Evolutionary conservation across 2,888 invertebrate species (phyloP), one percentile per base, ranked within the genome.

Genomic region (Loripinus fragilis): DNA sequence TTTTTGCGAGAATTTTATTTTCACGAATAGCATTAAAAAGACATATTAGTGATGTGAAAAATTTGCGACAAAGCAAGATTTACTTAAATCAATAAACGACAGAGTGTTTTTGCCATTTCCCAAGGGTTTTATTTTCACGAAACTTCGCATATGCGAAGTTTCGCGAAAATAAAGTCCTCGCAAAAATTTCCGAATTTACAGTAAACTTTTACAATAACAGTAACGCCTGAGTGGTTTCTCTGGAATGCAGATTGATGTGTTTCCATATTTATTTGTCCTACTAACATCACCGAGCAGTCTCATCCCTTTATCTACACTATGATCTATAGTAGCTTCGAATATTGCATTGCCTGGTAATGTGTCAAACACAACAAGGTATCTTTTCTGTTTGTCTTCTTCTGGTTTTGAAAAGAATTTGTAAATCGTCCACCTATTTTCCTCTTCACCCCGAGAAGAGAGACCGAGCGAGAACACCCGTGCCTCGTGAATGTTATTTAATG

Each of bases 361-460:
- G 41, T 85, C 81, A 38, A 88, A 76, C 0, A 80, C 69, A 2
- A 87, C 67, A n/a, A 85, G 74, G 33, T 33, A 60, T 2, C 23
- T 30, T 15, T 25, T 60, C 68, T 81, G 85, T 7, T 82, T 76
- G 25, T 80, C 79, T 20, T 94, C 91, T 28, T 94, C 92, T 1
- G 96, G 95, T 85, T 95, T 94, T 28, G 95, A 95, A 0, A 95
- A 95, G 87, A 98, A 95, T 91, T 97, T 96, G 38, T 83, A 78
- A n/a, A 86, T 41, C 0, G 85, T 80, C 75, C 83, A 84, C 28
- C 84, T 45, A 17, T 78, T 77, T 65, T 81, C 78, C 33, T 86
- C 83, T 23, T 78, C 78, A 0, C 80, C 81, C 0, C 74, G 71
- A 45, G 79, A 69, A 10, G 80, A 81, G 7, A 85, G 71, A n/a